Evolutionary conservation across 2,888 invertebrate genomes (phyloP).

Genomic region (Ischnura elegans): DNA sequence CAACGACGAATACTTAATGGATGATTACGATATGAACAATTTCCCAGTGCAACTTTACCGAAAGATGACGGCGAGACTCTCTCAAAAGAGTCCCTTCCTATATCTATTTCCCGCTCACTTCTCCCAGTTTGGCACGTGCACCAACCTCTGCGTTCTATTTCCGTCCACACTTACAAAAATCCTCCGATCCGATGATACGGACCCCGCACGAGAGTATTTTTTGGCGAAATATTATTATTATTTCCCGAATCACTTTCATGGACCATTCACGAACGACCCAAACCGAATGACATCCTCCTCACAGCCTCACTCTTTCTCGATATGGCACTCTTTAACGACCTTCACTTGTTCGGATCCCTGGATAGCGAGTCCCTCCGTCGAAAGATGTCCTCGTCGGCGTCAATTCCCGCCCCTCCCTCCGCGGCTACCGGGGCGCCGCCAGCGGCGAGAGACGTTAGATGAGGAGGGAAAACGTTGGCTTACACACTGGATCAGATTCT

Average conservation of each 20-base stretch:
- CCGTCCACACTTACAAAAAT: conserved; percentile 38
- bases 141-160: conserved; percentile 41
- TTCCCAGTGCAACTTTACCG: neutral
- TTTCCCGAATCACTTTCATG: neutral
- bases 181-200: conserved; percentile 18
- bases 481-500: conserved; percentile 73
- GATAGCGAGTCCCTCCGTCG: neutral
- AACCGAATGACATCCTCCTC: neutral
- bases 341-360: conserved; percentile 47
- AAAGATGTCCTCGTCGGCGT: conserved; percentile 45
- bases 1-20: neutral
- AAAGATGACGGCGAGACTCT: neutral
- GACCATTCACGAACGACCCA: too few relatives aligned
- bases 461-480: conserved; percentile 72
- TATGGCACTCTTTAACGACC: conserved; percentile 34
- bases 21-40: conserved; percentile 17
- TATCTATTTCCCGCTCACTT: conserved; percentile 14
- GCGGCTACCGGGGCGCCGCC: conserved; percentile 35
- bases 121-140: conserved; percentile 56
- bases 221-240: neutral
- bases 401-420: neutral
- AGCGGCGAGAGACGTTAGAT: conserved; percentile 74
- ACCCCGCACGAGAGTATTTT: neutral
- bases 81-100: neutral
- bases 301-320: conserved; percentile 27